phyloP scores from a whole-genome alignment of 2,888 invertebrate species.

The Drosophila recens region DNA sequence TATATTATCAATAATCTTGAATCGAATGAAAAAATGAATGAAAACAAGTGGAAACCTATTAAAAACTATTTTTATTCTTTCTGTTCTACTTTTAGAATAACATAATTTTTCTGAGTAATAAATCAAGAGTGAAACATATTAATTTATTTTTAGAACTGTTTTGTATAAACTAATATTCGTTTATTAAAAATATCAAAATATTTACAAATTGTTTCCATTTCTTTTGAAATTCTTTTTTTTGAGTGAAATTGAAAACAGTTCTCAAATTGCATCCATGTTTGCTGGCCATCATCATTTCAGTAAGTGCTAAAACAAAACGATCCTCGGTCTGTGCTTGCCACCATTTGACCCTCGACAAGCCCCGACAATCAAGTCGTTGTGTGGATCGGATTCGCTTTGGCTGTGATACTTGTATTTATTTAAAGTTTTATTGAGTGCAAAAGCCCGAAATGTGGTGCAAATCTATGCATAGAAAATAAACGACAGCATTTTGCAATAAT shows the following conservation, averaged over 20 bases:
- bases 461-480: conserved; percentile 69
- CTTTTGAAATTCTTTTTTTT: neutral
- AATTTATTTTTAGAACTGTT: neutral
- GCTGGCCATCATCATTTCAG: neutral
- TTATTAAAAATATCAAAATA: too few species aligned
- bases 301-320: conserved; percentile 16
- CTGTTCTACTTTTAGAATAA: neutral
- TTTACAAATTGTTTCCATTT: neutral
- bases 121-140: neutral
- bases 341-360: conserved; percentile 24
- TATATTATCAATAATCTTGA: neutral
- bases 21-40: neutral
- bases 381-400: conserved; percentile 41
- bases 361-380: conserved; percentile 28
- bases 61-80: neutral
- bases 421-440: conserved; percentile 74
- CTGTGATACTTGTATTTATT: conserved; percentile 40
- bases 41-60: neutral
- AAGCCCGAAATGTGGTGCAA: conserved; percentile 68
- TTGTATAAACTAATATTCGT: neutral
- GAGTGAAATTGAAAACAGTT: neutral
- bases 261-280: conserved; percentile 5
- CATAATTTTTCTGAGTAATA: neutral
- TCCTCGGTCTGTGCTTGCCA: conserved; percentile 7
- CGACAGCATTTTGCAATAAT: conserved; percentile 71